Conservation (phyloP, 2,797 vertebrate species). For the Melanotaenia boesemani region DNA sequence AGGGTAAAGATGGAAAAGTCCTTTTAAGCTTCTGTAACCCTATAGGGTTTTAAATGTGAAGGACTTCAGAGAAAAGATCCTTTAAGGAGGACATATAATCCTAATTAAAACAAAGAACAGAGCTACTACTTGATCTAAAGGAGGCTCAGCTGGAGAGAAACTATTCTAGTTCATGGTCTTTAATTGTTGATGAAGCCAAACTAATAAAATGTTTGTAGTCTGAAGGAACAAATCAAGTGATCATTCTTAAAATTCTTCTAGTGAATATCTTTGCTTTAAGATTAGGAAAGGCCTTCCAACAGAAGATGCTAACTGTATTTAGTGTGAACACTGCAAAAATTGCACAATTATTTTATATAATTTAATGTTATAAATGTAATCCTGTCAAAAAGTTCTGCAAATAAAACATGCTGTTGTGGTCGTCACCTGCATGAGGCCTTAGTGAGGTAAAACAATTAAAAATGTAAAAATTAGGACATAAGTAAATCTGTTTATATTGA, state of each 20-base stretch:
- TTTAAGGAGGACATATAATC: constrained; percentile 82
- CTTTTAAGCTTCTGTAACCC: constrained; percentile 83
- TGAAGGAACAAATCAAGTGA: constrained; percentile 62
- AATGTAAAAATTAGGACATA: neutral
- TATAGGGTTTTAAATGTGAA: constrained; percentile 78
- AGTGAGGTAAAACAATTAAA: neutral
- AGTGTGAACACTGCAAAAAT: neutral
- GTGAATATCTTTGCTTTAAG: constrained; percentile 36
- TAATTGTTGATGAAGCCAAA: constrained; percentile 63
- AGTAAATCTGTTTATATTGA: neutral
- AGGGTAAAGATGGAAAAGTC: constrained; percentile 79
- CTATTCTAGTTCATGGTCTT: constrained; percentile 52
- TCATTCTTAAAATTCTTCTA: constrained; percentile 38
- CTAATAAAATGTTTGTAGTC: constrained; percentile 64
- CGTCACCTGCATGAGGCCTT: neutral
- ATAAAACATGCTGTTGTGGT: neutral
- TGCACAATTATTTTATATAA: neutral
- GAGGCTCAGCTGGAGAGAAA: constrained; percentile 49
- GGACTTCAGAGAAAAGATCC: constrained; percentile 69
- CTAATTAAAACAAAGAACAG: constrained; percentile 81
- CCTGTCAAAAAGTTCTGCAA: neutral
- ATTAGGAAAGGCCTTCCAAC: constrained; percentile 4
- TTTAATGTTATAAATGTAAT: neutral
- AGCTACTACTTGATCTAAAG: constrained; percentile 71
- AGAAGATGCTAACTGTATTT: constrained; percentile 18